Percentiles rank a stretch among this genome's conserved stretches.
These are phyloP conservation scores for Boleophthalmus pectinirostris DNA, from an alignment of 2,113 vertebrate species.

Conservation along the genomic window DNA sequence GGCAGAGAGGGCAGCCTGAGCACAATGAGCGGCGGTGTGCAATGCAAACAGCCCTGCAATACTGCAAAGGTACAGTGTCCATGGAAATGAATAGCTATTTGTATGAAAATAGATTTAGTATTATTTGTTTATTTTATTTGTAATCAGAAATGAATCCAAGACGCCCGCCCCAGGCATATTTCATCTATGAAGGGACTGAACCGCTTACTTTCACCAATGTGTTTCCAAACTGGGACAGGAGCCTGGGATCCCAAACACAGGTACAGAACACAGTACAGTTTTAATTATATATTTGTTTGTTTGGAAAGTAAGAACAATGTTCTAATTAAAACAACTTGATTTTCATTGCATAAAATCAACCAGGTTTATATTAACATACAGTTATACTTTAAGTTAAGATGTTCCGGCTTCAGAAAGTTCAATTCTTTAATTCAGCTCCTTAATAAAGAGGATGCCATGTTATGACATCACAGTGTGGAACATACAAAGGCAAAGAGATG, in stretches of 20 bases:
- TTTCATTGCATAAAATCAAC: too few species aligned
- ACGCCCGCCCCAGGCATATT: conserved; percentile 76
- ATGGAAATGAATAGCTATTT: background rate
- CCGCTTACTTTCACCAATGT: conserved; percentile 83
- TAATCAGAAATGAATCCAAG: conserved; percentile 74
- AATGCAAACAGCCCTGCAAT: conserved; percentile 78
- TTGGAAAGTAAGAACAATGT: too few species aligned
- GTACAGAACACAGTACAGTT: conserved; percentile 34
- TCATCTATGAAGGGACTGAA: conserved; percentile 73
- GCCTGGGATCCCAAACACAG: conserved; percentile 39
- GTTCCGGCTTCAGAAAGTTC: too few species aligned
- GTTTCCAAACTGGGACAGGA: conserved; percentile 79
- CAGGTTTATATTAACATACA: too few species aligned
- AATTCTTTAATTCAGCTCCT: too few species aligned
- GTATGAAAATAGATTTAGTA: background rate
- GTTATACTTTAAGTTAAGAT: too few species aligned
- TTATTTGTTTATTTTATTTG: conserved; percentile 7
- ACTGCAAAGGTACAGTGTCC: conserved; percentile 74
- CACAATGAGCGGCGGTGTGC: conserved; percentile 70
- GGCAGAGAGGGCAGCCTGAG: conserved; percentile 68
- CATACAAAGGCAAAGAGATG: too few species aligned
- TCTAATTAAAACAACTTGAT: too few species aligned
- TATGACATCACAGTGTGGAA: too few species aligned
- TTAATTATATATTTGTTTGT: background rate
- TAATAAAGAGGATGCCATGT: too few species aligned